Conservation (phyloP, 2,797 vertebrate species). For the Phoxinus dragarum region DNA sequence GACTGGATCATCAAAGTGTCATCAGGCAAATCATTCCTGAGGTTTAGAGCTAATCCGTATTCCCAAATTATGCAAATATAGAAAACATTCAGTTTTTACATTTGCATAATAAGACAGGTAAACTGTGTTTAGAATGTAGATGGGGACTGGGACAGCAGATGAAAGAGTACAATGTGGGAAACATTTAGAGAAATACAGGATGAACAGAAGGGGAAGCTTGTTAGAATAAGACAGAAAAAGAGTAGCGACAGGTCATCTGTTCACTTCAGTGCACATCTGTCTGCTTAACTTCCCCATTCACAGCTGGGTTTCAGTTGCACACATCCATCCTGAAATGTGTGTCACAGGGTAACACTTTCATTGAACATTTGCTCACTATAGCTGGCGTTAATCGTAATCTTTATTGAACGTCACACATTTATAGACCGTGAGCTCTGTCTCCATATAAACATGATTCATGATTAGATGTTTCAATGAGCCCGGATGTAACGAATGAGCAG, state of each 20-base stretch:
- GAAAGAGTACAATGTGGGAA: neutral
- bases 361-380: constrained; percentile 52
- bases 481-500: neutral
- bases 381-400: constrained; percentile 29
- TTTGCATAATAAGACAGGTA: neutral
- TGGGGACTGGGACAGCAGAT: neutral
- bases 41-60: neutral
- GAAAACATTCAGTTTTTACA: neutral
- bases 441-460: constrained; percentile 32
- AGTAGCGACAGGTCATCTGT: constrained; percentile 58
- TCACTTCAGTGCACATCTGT: constrained; percentile 62
- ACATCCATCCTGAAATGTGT: constrained; percentile 55
- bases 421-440: constrained; percentile 53
- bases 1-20: neutral
- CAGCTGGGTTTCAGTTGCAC: constrained; percentile 59
- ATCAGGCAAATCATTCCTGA: neutral
- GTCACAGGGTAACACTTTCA: constrained; percentile 42
- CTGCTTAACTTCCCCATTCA: constrained; percentile 61
- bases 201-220: neutral
- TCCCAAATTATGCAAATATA: constrained; percentile 3
- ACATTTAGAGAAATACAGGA: neutral
- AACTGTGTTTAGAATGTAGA: neutral
- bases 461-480: neutral
- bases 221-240: constrained; percentile 19
- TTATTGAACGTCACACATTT: constrained; percentile 44